Evolutionary conservation across 2,113 vertebrate species (phyloP), one percentile per base, ranked within the genome.

Genomic region (Polypterus senegalus): DNA sequence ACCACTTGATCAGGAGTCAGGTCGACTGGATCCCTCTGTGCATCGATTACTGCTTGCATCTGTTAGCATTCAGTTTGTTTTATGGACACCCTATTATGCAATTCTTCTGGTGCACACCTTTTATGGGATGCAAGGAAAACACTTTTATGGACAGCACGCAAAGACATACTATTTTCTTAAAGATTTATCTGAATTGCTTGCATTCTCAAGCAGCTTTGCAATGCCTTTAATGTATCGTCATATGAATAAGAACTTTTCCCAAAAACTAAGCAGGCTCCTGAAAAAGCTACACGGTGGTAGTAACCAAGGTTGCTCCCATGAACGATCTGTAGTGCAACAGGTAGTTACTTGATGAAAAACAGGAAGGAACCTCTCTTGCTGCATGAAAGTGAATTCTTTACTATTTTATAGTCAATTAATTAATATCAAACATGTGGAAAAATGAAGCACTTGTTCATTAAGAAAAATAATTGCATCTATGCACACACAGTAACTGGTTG

Each of bases 31-130:
- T 69, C 92, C 94, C 0, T 94, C 92, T 0, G 91, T 88, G 68
- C 92, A 99, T 79, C 76, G 89, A 67, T 86, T 99, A 55, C 76
- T 99, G 65, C 84, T 97, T 4, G 90, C 89, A 49, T 93, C 93
- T 0, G 91, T 98, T 63, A 93, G 91, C 6, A 75, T 91, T 0
- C 95, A 99, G 78, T 94, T 99, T 43, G 75, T 82, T 0, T 81
- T 99, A 4, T 99, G 96, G 96, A 94, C 93, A 0, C 96, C 95
- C 0, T 93, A 97, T 67, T 97, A 99, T 3, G 71, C 88, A 66
- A 87, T 73, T 6, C 86, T 98, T 59, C 73, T 99, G 74, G 87
- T 92, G 7, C 91, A 88, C 78, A 89, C 88, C 0, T 71, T 93
- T 9, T 79, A 82, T 1, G 83, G 81, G 2, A 69, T 78, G 0